These are phyloP conservation scores for Dicerorhinus sumatrensis DNA, from an alignment of 2,113 vertebrate genomes.

Conservation along the genomic window DNA sequence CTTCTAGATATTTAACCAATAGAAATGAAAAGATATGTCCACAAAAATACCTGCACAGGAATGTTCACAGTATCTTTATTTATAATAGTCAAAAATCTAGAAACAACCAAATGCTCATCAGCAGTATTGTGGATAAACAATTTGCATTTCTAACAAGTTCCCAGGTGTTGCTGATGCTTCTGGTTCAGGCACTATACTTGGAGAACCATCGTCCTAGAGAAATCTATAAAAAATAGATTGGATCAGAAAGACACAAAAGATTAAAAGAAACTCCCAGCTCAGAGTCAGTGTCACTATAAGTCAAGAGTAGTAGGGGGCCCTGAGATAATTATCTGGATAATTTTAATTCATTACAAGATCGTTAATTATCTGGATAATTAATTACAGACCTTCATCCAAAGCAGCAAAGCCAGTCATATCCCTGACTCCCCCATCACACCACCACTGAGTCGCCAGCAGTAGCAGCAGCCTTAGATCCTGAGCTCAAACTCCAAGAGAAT, in stretches of 20 bases:
- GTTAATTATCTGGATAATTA: neutral
- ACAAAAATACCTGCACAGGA: neutral
- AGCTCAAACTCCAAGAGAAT: neutral
- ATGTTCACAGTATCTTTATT: constrained; percentile 5
- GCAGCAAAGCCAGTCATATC: neutral
- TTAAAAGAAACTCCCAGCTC: neutral
- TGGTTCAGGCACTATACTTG: neutral
- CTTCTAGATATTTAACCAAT: neutral
- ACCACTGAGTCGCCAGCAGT: neutral
- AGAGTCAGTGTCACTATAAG: neutral
- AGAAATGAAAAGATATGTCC: neutral
- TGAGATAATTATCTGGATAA: neutral
- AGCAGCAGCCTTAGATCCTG: neutral
- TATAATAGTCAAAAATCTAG: neutral
- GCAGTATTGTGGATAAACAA: constrained; percentile 8
- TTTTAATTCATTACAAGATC: neutral
- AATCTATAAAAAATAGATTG: constrained; percentile 15
- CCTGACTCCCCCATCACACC: neutral
- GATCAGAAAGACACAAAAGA: constrained; percentile 21
- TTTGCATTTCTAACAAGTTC: neutral
- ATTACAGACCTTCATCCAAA: neutral
- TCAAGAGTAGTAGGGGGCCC: neutral
- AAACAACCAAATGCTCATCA: neutral
- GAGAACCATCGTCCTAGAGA: neutral
- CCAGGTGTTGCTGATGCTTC: neutral